phyloP scores from a whole-genome alignment of 2,113 vertebrate species.

The Raphicerus campestris region DNA sequence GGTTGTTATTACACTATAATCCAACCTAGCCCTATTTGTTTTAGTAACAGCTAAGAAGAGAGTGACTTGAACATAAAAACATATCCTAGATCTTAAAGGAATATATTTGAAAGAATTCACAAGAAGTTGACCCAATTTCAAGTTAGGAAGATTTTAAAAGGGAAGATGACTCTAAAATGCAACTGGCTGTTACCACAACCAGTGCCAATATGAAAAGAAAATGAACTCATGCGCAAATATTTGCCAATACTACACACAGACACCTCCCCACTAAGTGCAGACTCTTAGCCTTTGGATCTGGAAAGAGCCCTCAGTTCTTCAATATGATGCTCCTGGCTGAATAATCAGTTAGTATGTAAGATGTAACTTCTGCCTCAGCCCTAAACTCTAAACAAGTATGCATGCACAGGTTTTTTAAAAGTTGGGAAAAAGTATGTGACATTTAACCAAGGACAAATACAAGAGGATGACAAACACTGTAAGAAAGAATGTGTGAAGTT shows the following conservation, averaged over 20 bases:
- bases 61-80: not conserved
- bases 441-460: not conserved
- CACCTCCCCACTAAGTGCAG: not conserved
- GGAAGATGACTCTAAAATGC: not conserved
- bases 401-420: not conserved
- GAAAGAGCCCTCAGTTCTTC: not conserved
- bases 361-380: not conserved
- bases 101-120: not conserved
- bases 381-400: not conserved
- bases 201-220: not conserved
- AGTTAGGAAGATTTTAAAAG: not conserved
- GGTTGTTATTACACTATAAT: not conserved
- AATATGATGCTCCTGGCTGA: not conserved
- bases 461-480: not conserved
- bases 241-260: not conserved
- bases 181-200: not conserved
- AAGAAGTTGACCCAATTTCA: not conserved
- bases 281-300: not conserved
- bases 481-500: not conserved
- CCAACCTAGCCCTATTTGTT: not conserved
- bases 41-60: not conserved
- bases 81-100: not conserved
- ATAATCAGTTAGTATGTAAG: not conserved
- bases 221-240: not conserved
- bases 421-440: not conserved